Base-by-base conservation (phyloP, 2,797 vertebrate species). In the Enteromius mattozi region DNA sequence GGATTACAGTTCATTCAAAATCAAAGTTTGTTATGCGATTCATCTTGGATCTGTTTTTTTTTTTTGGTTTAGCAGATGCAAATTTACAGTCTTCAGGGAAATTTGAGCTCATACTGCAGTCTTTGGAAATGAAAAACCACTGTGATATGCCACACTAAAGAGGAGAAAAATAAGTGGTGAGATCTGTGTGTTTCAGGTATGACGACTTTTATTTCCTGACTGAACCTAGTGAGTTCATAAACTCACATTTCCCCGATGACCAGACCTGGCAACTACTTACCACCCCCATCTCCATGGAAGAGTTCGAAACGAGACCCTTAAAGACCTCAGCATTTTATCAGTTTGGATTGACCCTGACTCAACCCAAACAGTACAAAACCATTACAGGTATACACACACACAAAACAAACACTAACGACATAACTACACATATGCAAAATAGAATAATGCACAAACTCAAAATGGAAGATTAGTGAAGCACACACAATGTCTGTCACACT, bases 151-250 rank as follows among this genome's bases (percentile, higher is more conserved):
- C 19, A 42, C 37, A 40, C 37, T 42, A 70, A 70, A n/a, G 21
- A 56, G 21, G 3, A 10, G 21, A 2, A 56, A 56, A n/a, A 74
- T 40, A 77, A 77, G 19, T 81, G 54, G 87, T 76, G 89, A 87
- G 83, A 77, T 91, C 83, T 88, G 75, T 88, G 74, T 85, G 69
- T 88, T 81, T 13, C 91, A 98, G 95, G 87, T 93, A 94, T 0
- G 94, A 96, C 0, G 96, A 96, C 56, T 96, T 96, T 92, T 96
- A 94, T 91, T 96, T 96, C 90, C 93, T 97, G 6, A 93, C 95
- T 33, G 94, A 97, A 51, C 96, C 96, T 0, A 94, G 95, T 86
- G 93, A 94, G 81, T 95, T 97, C 75, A 90, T 92, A 13, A 94
- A 96, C 35, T 95, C 95, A 0, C 96, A 96, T 54, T 94, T 93